A percentile compares a stretch with the other conserved stretches of the same genome.
These are phyloP conservation scores for Meteorus colon DNA, from an alignment of 2,888 invertebrate genomes.

Conservation along the genomic window DNA sequence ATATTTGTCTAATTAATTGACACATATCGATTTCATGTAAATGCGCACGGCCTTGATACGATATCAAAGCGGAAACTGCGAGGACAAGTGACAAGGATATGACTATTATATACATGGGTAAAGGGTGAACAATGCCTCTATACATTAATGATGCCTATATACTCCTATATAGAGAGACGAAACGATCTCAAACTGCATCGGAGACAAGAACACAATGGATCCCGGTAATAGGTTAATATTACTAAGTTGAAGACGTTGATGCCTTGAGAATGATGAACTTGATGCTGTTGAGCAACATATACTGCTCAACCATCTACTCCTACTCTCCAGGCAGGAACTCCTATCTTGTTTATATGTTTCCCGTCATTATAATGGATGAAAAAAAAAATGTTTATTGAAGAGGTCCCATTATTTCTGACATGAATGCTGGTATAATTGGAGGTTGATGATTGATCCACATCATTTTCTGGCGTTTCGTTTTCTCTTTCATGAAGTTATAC, in stretches of 20 bases:
- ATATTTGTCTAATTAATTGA: constrained; percentile 7
- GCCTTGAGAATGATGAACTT: constrained; percentile 27
- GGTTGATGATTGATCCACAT: constrained; percentile 14
- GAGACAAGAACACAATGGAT: constrained; percentile 51
- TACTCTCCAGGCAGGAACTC: neutral
- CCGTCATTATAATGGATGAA: neutral
- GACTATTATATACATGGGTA: constrained; percentile 25
- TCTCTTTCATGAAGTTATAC: neutral
- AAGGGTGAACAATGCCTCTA: constrained; percentile 36
- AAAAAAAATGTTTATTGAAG: neutral
- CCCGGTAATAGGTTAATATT: constrained; percentile 55
- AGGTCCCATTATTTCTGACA: constrained; percentile 37
- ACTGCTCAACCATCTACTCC: neutral
- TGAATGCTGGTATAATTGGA: constrained; percentile 21
- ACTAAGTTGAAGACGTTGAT: constrained; percentile 35
- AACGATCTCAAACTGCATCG: constrained; percentile 54
- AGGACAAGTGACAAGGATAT: constrained; percentile 25
- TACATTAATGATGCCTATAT: constrained; percentile 34
- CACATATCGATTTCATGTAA: neutral
- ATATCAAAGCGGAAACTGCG: constrained; percentile 1
- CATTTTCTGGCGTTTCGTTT: neutral
- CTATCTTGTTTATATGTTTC: constrained; percentile 4
- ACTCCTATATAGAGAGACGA: constrained; percentile 10
- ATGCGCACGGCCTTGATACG: neutral
- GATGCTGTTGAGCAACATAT: neutral